Evolutionary conservation across 1,140 invertebrate species (phyloP), one percentile per base, ranked within the genome.

Genomic region (Psilanteris sp.): DNA sequence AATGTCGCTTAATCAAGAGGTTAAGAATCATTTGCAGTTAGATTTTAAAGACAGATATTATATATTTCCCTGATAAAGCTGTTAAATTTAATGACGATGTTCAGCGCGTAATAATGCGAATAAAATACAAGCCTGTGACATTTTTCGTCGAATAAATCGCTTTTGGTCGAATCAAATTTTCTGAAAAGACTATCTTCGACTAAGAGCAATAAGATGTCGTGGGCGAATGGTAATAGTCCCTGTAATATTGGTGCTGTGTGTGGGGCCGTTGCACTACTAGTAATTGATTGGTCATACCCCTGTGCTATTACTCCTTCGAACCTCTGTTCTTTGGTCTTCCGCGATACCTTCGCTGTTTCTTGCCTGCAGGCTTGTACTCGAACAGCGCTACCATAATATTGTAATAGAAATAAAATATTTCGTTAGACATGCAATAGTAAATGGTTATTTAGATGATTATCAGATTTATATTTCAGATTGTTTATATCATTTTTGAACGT

Each of bases 251-350:
- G 78, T 73, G 78, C 80, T 76, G 72, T 78, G 80, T 78, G 80
- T 78, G 79, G 71, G 79, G 73, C 74, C 75, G 77, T 72, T 81
- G 77, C 80, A 84, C 80, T 84, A 85, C 80, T 85, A 83, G 78
- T 85, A 84, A 85, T 84, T 85, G 83, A 85, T 85, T 85, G 82
- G 83, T 84, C 83, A 84, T 84, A 84, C 82, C 79, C 71, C 48
- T 41, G 62, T 75, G 71, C 81, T 79, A 83, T 84, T 81, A 83
- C 74, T 79, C 73, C 70, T 81, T 84, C 76, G 77, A 79, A 81
- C 73, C 62, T 71, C 50, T 55, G 57, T 67, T 66, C 68, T 61
- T 34, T 72, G 22, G 74, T 80, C 76, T 80, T 79, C 77, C 77
- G 76, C 78, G 73, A 80, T 73, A 71, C 74, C 67, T 64, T 43